Base-by-base conservation (phyloP, 2,797 vertebrate genomes). In the Acipenser transmontanus region DNA sequence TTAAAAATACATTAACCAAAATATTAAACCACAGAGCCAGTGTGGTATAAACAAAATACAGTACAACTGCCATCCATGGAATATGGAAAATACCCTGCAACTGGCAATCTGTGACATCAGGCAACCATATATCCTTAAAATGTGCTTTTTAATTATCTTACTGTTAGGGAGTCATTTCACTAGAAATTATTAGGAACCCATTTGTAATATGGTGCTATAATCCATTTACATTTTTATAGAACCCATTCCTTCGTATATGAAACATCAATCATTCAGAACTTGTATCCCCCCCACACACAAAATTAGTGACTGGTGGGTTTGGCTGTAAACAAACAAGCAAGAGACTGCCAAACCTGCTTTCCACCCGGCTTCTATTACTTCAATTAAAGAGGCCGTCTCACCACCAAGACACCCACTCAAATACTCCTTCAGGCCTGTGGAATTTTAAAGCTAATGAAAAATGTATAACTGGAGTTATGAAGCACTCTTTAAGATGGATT, bases 401-500 rank as follows among this genome's bases (percentile, higher is more conserved):
- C 71, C 74, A 69, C 73, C 65, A 64, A 67, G 68, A 77, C 56
- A 70, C 63, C 70, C 13, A 59, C 73, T 73, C 74, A 71, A 78
- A 71, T 70, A 34, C 73, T 68, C 70, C 72, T 52, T 68, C 65
- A 63, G 69, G 75, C 73, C 72, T 69, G 57, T 74, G 72, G 71
- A 73, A 77, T 73, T 70, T 73, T 65, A 50, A 13, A 51, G 67
- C 66, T 77, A 70, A 66, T 6, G 70, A 76, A 69, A 8, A 75
- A 79, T 81, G 74, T 73, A 74, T 81, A 74, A 77, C 62, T 34
- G 71, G 60, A 72, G 62, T 60, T 71, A 71, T 77, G 71, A 80
- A 70, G 17, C 47, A 0, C 75, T 76, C 68, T 4, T 59, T 63
- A 72, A 80, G 71, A 50, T 66, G 65, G 65, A 17, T 63, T 63